Conservation (phyloP, 2,113 vertebrate genomes). For the Ailurus styani region DNA sequence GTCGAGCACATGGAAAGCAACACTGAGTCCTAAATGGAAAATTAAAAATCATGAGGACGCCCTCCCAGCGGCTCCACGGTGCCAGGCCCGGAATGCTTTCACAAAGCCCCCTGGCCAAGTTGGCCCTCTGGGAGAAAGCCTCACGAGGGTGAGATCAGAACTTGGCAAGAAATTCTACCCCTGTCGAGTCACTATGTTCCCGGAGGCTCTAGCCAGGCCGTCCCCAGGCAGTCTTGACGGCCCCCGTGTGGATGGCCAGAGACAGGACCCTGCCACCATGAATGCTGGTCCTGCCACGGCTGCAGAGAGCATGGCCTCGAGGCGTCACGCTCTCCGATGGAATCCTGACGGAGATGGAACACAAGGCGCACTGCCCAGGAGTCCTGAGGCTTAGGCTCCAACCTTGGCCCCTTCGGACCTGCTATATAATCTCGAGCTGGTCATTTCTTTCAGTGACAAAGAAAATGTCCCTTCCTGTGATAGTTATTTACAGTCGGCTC, state of each 20-base stretch:
- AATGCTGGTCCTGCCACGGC: fast-evolving
- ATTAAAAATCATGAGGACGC: not conserved
- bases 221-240: not conserved
- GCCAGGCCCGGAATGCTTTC: slow-evolving; percentile 1
- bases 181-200: not conserved
- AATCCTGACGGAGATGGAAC: not conserved
- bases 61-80: not conserved
- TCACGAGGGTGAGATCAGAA: slow-evolving; percentile 50
- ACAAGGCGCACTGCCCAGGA: not conserved
- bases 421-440: not conserved
- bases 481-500: not conserved
- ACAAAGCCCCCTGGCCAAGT: not conserved
- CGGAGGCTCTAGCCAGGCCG: not conserved
- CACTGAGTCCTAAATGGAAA: slow-evolving; percentile 16
- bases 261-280: not conserved
- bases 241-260: not conserved
- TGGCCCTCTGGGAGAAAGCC: not conserved
- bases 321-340: not conserved
- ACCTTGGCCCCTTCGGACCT: not conserved
- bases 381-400: not conserved
- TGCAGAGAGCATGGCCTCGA: not conserved
- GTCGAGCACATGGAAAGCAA: not conserved
- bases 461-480: not conserved
- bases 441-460: not conserved
- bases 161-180: not conserved